Percentiles rank a stretch among this genome's conserved stretches.
Conservation (phyloP, 2,888 invertebrate genomes). For the Lathronympha strigana region DNA sequence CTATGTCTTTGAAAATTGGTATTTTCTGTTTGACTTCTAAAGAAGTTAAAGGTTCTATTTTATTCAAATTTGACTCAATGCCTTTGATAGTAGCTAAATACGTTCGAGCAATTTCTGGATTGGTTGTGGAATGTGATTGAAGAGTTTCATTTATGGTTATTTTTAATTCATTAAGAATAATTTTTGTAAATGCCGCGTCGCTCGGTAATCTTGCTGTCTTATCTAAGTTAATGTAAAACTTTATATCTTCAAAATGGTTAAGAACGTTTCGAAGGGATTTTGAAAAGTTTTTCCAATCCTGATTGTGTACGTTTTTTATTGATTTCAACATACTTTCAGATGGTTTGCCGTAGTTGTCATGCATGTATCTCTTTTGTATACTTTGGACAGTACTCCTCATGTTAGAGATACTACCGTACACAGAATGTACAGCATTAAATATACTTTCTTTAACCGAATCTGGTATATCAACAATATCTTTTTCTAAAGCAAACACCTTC, state of each 20-base stretch:
- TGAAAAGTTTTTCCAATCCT: slow-evolving; percentile 60
- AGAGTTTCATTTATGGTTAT: slow-evolving; percentile 54
- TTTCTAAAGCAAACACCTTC: slow-evolving; percentile 69
- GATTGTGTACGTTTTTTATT: slow-evolving; percentile 62
- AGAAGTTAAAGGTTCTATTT: slow-evolving; percentile 59
- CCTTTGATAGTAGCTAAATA: slow-evolving; percentile 49
- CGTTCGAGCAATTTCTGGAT: slow-evolving; percentile 45
- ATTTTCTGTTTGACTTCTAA: slow-evolving; percentile 76
- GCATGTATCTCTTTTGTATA: slow-evolving; percentile 74
- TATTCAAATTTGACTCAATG: slow-evolving; percentile 51
- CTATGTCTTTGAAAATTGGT: slow-evolving; percentile 68
- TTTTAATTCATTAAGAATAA: slow-evolving; percentile 67
- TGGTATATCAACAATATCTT: slow-evolving; percentile 60
- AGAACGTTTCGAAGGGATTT: slow-evolving; percentile 67
- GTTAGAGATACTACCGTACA: slow-evolving; percentile 80
- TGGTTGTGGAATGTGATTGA: slow-evolving; percentile 47
- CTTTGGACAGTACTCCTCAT: slow-evolving; percentile 81
- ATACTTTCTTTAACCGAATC: slow-evolving; percentile 65
- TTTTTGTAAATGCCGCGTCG: slow-evolving; percentile 73
- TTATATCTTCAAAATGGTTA: slow-evolving; percentile 78
- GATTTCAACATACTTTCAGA: slow-evolving; percentile 64
- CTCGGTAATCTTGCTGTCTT: slow-evolving; percentile 77
- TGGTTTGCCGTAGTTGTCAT: slow-evolving; percentile 75
- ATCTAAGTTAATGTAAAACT: slow-evolving; percentile 77
- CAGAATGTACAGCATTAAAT: slow-evolving; percentile 75